Conservation (phyloP, 1,140 invertebrate species). For the Hylyphantes graminicola region DNA sequence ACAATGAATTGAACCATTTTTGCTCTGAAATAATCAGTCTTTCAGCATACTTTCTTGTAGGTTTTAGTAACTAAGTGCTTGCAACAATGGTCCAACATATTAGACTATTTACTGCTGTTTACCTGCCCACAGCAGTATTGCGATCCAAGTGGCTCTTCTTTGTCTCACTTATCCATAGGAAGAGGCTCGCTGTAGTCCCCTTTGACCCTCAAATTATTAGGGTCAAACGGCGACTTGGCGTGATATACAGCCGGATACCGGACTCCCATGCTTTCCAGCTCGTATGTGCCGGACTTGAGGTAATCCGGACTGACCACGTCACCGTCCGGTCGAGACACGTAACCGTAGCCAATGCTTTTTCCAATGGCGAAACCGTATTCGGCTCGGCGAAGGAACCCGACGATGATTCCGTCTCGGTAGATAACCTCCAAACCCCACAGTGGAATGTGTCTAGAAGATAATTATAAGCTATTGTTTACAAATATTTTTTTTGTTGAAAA, state of each 20-base stretch:
- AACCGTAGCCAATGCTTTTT: constrained; percentile 78
- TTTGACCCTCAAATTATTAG: constrained; percentile 74
- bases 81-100: too few relatives aligned
- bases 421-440: constrained; percentile 87
- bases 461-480: too few relatives aligned
- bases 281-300: constrained; percentile 78
- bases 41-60: too few relatives aligned
- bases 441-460: constrained; percentile 72
- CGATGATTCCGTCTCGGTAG: constrained; percentile 79
- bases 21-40: too few relatives aligned
- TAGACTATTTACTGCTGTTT: too few relatives aligned
- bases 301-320: constrained; percentile 76
- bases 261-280: constrained; percentile 82
- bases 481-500: too few relatives aligned
- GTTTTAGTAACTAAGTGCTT: too few relatives aligned
- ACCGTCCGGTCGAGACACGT: constrained; percentile 70
- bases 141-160: too few relatives aligned
- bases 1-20: too few relatives aligned
- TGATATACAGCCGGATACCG: constrained; percentile 78
- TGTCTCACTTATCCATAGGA: background rate
- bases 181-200: constrained; percentile 62
- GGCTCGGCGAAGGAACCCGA: constrained; percentile 82
- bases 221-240: constrained; percentile 83
- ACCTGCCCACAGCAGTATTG: too few relatives aligned
- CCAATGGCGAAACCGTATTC: constrained; percentile 82